A percentile compares a stretch with the other conserved stretches of the same genome.
These are phyloP conservation scores for Aulostomus chinensis DNA, from an alignment of 2,797 vertebrate genomes.

Conservation along the genomic window DNA sequence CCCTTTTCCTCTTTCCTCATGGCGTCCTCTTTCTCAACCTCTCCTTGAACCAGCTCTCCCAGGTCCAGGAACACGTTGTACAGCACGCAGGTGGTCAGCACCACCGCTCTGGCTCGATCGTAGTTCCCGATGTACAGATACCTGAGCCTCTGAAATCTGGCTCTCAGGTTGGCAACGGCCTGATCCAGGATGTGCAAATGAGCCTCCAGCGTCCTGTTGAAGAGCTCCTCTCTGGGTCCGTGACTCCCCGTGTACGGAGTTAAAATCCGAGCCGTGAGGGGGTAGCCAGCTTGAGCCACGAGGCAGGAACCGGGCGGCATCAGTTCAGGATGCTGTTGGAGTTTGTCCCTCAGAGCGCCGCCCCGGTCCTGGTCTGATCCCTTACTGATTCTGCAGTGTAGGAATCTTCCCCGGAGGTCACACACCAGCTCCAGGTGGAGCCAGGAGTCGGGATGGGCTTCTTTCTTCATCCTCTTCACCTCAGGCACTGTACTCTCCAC, in stretches of 20 bases:
- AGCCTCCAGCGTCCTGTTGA: constrained; percentile 63
- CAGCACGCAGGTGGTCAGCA: constrained; percentile 73
- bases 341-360: constrained; percentile 48
- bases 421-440: constrained; percentile 77
- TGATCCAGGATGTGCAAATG: constrained; percentile 66
- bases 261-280: constrained; percentile 68
- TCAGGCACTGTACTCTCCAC: constrained; percentile 50
- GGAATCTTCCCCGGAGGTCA: constrained; percentile 60
- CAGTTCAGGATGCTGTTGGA: constrained; percentile 57
- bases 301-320: constrained; percentile 71
- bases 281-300: constrained; percentile 68
- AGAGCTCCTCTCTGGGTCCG: constrained; percentile 67
- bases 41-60: constrained; percentile 53
- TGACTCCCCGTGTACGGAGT: constrained; percentile 56
- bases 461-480: constrained; percentile 65
- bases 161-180: constrained; percentile 65
- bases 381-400: constrained; percentile 70
- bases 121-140: constrained; percentile 77
- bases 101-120: constrained; percentile 68
- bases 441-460: constrained; percentile 73
- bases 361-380: constrained; percentile 68
- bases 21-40: constrained; percentile 30
- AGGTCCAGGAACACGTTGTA: constrained; percentile 75
- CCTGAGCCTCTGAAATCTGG: constrained; percentile 70
- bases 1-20: constrained; percentile 22